These are phyloP conservation scores for Schrankia costaestrigalis DNA, from an alignment of 2,888 invertebrate species.

Conservation along the genomic window DNA sequence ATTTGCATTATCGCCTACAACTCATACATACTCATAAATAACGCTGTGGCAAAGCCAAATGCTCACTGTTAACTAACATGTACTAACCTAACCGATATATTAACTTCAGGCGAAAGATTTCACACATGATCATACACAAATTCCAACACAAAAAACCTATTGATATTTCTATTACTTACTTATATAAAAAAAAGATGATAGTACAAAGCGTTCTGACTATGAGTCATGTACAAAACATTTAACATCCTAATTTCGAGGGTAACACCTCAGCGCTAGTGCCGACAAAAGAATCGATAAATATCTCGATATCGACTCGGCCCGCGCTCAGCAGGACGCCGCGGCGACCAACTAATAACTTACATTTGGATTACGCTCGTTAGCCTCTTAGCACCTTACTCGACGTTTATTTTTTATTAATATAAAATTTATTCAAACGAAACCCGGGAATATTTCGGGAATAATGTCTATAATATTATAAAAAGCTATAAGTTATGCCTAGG, in stretches of 20 bases:
- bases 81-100: no score
- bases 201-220: conserved; percentile 58
- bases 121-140: conserved; percentile 53
- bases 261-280: conserved; percentile 75
- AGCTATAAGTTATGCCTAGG: conserved; percentile 68
- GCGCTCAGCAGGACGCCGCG: conserved; percentile 64
- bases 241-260: conserved; percentile 77
- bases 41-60: no score
- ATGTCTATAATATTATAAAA: conserved; percentile 68
- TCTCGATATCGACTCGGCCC: conserved; percentile 58
- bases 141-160: conserved; percentile 55
- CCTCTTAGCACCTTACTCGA: conserved; percentile 76
- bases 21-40: no score
- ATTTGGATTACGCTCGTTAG: conserved; percentile 78
- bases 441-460: conserved; percentile 68
- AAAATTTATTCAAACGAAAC: conserved; percentile 72
- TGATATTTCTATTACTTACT: conserved; percentile 67
- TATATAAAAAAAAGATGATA: conserved; percentile 32
- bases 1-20: no score
- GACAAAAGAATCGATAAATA: conserved; percentile 76
- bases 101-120: conserved; percentile 38
- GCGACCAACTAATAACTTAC: conserved; percentile 74
- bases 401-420: conserved; percentile 74
- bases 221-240: conserved; percentile 76
- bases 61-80: no score